Conservation (phyloP, 2,888 invertebrate species). For the Scaptomyza caliginosa region DNA sequence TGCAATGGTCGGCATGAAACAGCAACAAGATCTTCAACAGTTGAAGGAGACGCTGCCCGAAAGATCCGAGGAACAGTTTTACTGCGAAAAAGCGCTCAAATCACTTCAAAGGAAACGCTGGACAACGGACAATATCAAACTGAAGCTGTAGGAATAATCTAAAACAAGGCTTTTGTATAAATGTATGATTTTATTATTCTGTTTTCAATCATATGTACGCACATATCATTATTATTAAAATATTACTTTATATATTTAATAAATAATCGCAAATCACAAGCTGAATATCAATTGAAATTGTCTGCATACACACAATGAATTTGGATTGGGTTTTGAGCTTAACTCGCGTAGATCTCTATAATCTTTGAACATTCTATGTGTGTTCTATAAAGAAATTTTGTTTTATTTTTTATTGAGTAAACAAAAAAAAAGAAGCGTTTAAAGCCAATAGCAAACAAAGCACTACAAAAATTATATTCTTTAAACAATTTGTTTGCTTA, state of each 20-base stretch:
- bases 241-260: constrained; percentile 55
- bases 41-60: constrained; percentile 76
- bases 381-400: constrained; percentile 21
- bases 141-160: constrained; percentile 66
- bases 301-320: constrained; percentile 8
- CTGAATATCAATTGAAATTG: constrained; percentile 75
- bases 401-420: constrained; percentile 59
- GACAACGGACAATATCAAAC: constrained; percentile 82
- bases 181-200: constrained; percentile 57
- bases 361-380: constrained; percentile 8
- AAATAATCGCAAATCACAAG: constrained; percentile 80
- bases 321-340: not conserved
- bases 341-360: not conserved
- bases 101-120: constrained; percentile 81
- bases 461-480: constrained; percentile 66
- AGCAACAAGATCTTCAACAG: constrained; percentile 78
- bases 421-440: constrained; percentile 58
- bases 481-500: constrained; percentile 72
- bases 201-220: constrained; percentile 50
- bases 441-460: constrained; percentile 70
- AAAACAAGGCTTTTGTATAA: constrained; percentile 44
- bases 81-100: constrained; percentile 89
- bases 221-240: constrained; percentile 40
- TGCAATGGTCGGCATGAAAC: constrained; percentile 81
- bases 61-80: constrained; percentile 88